These are phyloP conservation scores for Seriola aureovittata DNA, from an alignment of 2,113 vertebrate species.

Conservation along the genomic window DNA sequence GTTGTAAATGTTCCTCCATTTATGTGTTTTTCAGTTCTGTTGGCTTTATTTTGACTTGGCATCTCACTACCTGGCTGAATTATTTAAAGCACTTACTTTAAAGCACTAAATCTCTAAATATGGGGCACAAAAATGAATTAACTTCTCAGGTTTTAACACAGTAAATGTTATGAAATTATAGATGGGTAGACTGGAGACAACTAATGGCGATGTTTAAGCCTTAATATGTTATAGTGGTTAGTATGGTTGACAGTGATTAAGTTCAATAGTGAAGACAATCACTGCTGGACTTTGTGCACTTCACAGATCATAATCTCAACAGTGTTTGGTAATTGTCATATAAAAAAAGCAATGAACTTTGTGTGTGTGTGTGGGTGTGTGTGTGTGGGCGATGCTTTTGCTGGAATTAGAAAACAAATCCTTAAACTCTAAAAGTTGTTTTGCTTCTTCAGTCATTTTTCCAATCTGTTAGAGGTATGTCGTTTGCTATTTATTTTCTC, in stretches of 20 bases:
- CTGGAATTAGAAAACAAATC: not conserved
- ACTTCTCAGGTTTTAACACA: not conserved
- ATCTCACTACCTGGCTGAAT: not conserved
- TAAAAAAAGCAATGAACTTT: slow-evolving; percentile 6
- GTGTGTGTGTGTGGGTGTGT: not conserved
- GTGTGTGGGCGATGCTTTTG: slow-evolving; percentile 21
- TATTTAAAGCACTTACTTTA: not conserved
- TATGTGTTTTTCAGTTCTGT: not conserved
- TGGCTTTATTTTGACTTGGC: not conserved
- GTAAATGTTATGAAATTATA: not conserved
- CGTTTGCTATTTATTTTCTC: slow-evolving; percentile 55
- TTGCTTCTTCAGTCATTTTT: slow-evolving; percentile 42
- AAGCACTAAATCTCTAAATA: not conserved
- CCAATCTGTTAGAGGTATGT: slow-evolving; percentile 40
- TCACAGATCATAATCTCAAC: not conserved
- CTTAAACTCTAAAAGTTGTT: slow-evolving; percentile 34
- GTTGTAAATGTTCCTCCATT: not conserved
- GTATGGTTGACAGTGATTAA: not conserved
- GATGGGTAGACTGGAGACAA: not conserved
- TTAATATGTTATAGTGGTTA: not conserved
- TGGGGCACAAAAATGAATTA: not conserved
- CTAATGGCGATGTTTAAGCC: not conserved
- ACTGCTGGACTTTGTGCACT: not conserved
- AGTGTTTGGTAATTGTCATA: not conserved
- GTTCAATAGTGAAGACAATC: not conserved